These are phyloP conservation scores for Meganola albula DNA, from an alignment of 2,888 invertebrate species.

Conservation along the genomic window DNA sequence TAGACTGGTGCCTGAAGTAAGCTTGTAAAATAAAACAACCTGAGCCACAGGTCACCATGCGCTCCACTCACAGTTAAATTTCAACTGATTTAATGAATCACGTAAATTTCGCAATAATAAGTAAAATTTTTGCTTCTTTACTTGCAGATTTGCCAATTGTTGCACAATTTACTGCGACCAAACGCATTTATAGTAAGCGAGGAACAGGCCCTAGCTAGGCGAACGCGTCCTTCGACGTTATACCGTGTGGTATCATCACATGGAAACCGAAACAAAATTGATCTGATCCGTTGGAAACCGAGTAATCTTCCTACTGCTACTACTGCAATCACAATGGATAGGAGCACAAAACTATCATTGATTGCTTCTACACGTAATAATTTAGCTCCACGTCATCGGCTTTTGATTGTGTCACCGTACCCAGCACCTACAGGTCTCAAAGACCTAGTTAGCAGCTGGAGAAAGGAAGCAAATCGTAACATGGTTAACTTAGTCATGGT, in stretches of 20 bases:
- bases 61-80: too few species aligned
- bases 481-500: slow-evolving; percentile 37
- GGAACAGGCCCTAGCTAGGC: slow-evolving; percentile 11
- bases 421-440: slow-evolving; percentile 17
- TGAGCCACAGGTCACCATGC: too few species aligned
- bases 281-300: slow-evolving; percentile 22
- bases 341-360: slow-evolving; percentile 7
- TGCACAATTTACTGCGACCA: slow-evolving; percentile 14
- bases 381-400: slow-evolving; percentile 10
- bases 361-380: slow-evolving; percentile 10
- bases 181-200: slow-evolving; percentile 20
- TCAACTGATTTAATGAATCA: too few species aligned
- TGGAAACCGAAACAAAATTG: slow-evolving; percentile 8
- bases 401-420: slow-evolving; percentile 16
- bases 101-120: too few species aligned
- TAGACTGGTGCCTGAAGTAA: too few species aligned
- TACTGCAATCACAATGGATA: slow-evolving; percentile 18
- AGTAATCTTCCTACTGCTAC: slow-evolving; percentile 6
- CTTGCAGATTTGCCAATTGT: slow-evolving; percentile 13
- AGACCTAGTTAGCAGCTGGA: slow-evolving; percentile 34
- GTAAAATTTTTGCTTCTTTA: not conserved
- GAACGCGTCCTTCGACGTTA: slow-evolving; percentile 10
- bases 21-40: too few species aligned
- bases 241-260: slow-evolving; percentile 16
- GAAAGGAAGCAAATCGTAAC: slow-evolving; percentile 29